Evolutionary conservation across 2,113 vertebrate genomes (phyloP).

Genomic region (Elanus axillaris): DNA sequence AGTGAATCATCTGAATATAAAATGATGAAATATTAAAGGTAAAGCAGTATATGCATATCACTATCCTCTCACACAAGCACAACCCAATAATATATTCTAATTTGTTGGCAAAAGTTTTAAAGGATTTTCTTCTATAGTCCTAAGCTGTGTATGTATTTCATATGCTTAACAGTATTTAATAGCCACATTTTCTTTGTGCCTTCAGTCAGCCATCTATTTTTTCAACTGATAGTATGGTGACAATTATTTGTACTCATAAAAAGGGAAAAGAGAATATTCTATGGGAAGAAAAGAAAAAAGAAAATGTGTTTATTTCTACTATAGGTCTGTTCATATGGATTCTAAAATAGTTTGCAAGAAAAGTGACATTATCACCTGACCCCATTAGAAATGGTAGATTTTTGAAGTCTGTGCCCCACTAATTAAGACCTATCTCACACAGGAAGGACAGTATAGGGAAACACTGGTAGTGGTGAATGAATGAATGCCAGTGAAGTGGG

Average conservation of each 20-base stretch:
- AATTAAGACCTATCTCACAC: background rate
- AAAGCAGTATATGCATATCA: background rate
- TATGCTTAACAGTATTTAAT: background rate
- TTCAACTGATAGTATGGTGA: background rate
- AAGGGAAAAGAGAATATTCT: accelerated
- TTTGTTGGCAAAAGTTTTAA: background rate
- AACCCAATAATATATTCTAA: background rate
- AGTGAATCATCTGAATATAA: background rate
- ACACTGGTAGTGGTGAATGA: background rate
- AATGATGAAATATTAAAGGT: background rate
- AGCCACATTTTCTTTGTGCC: background rate
- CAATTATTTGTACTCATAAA: background rate
- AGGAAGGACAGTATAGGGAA: background rate
- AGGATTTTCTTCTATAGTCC: background rate
- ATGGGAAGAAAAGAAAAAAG: background rate
- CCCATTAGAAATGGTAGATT: background rate
- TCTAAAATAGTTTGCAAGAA: background rate
- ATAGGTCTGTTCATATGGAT: background rate
- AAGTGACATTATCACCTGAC: background rate
- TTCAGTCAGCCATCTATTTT: background rate
- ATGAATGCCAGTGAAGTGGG: background rate
- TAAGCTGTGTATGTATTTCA: background rate
- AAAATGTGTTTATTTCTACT: background rate
- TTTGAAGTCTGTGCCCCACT: too few relatives aligned
- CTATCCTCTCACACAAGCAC: background rate